Base-by-base conservation (phyloP, 37 sponge, comb jelly and placozoan genomes). In the Eunapius fragilis region DNA sequence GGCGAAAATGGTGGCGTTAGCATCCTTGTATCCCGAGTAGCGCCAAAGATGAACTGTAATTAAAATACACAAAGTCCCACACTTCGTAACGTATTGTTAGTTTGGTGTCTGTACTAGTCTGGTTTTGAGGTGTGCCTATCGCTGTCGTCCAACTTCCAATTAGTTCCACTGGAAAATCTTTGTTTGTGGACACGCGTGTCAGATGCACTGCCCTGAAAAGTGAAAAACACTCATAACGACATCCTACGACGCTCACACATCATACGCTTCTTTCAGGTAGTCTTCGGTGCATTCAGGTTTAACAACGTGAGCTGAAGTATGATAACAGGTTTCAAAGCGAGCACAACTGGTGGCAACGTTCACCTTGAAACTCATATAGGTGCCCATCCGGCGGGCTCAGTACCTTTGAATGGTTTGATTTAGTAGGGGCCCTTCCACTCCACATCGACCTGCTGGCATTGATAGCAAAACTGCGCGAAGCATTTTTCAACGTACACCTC, bases 91-190 rank as follows among this genome's bases (percentile, higher is more conserved):
- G 75, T 26, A 75, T 41, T 7, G n/a, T n/a, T n/a, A n/a, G n/a
- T n/a, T n/a, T 12, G 26, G 25, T 38, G 5, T 13, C 3, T 80
- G 84, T 31, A 95, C 93, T 85, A 11, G 92, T 82, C 77, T 92
- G 90, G 71, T 96, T 93, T 48, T 75, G 77, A 32, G 78, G 84
- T 28, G 81, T 36, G 10, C 97, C 97, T 3, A 96, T 80, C 49
- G 82, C 25, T 17, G 96, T 92, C 10, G 80, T 86, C 97, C 97
- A 96, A 75, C 93, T 89, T 10, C 97, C 97, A 45, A 96, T 34
- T 14, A 96, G 95, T 7, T 89, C 70, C 1, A 85, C 74, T 5
- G 93, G 95, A 6, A 89, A 28, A 22, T 88, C 72, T 25, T 50
- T 28, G 36, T 67, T 75, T 33, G 82, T 83, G 24, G 77, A 72